These are phyloP conservation scores for Nothoprocta pentlandii DNA, from an alignment of 2,113 vertebrate genomes.

Conservation along the genomic window DNA sequence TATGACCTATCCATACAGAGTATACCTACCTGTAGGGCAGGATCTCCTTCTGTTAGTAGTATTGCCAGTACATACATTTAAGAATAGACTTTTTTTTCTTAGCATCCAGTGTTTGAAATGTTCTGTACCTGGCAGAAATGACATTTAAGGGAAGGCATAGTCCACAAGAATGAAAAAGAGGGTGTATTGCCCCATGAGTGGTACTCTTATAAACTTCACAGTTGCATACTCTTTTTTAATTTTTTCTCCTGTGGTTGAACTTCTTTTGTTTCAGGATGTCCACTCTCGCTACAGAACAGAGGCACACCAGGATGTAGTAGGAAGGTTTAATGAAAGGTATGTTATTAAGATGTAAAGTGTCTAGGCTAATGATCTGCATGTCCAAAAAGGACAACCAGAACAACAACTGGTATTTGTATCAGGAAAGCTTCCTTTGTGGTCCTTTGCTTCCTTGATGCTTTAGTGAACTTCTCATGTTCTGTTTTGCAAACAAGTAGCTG, in stretches of 20 bases:
- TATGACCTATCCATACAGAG: not conserved
- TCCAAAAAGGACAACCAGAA: not conserved
- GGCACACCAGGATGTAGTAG: slow-evolving; percentile 95
- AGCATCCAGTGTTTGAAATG: not conserved
- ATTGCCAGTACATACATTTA: not conserved
- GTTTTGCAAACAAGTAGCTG: not conserved
- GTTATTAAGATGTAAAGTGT: not conserved
- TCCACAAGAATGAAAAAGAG: not conserved
- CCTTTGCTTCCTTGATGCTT: not conserved
- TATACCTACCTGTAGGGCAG: not conserved
- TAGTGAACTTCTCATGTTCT: not conserved
- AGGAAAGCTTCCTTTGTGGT: not conserved
- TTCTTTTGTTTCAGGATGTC: slow-evolving; percentile 83
- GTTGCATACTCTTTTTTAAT: not conserved
- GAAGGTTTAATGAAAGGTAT: slow-evolving; percentile 96
- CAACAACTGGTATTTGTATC: fast-evolving
- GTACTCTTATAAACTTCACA: too few species aligned
- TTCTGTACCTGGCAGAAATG: not conserved
- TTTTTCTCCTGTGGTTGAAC: not conserved
- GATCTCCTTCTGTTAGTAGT: not conserved
- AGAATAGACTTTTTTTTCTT: not conserved
- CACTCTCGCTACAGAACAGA: slow-evolving; percentile 96
- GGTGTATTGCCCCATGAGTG: not conserved
- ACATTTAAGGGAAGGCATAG: not conserved
- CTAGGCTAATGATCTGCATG: not conserved